Evolutionary conservation across 2,113 vertebrate species (phyloP).

Genomic region (Gavia stellata): DNA sequence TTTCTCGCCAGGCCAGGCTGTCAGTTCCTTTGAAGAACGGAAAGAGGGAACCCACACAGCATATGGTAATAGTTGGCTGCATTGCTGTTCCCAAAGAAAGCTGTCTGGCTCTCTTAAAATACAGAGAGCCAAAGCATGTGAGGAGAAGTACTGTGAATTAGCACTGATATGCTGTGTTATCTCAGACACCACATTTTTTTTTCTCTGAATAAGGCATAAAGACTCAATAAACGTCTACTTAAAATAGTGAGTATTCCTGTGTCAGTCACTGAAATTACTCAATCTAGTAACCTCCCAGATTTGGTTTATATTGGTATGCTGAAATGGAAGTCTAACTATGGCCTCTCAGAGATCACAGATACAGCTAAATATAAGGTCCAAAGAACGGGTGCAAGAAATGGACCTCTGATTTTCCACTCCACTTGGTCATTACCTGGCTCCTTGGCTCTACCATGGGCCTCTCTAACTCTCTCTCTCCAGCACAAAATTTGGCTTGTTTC

Average conservation of each 20-base stretch:
- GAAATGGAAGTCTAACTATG: background rate
- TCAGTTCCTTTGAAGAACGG: background rate
- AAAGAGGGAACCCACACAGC: slow-evolving; percentile 51
- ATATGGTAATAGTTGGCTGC: slow-evolving; percentile 20
- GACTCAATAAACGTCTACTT: background rate
- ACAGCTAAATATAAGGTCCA: background rate
- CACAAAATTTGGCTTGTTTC: background rate
- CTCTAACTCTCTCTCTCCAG: background rate
- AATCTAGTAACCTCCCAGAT: background rate
- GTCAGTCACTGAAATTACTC: background rate
- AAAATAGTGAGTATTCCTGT: background rate
- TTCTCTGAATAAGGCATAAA: background rate
- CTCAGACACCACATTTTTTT: background rate
- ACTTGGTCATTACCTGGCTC: background rate
- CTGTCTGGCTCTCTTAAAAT: slow-evolving; percentile 8
- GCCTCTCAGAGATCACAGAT: background rate
- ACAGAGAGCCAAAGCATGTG: background rate
- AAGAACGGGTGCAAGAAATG: background rate
- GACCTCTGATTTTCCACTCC: background rate
- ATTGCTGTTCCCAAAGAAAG: slow-evolving; percentile 3
- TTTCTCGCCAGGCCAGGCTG: background rate
- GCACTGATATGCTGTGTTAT: background rate
- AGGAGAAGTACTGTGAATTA: background rate
- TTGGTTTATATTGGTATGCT: background rate
- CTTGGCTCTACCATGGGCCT: background rate